Conservation (phyloP, 2,797 vertebrate species). For the Sebastolobus alascanus region DNA sequence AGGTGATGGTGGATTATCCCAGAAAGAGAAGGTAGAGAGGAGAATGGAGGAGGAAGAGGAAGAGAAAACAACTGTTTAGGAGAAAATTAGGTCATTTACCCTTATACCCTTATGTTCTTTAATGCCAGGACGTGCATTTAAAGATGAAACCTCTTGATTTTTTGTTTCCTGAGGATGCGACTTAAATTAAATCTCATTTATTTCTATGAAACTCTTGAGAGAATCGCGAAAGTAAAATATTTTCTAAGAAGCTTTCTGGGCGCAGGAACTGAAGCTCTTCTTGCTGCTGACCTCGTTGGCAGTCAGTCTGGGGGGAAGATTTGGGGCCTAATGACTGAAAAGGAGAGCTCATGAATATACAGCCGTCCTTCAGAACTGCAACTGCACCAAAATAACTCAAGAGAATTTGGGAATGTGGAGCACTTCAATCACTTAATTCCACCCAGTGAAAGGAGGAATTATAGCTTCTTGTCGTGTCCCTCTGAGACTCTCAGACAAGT, state of each 20-base stretch:
- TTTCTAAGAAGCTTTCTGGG: slow-evolving; percentile 41
- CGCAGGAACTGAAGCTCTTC: slow-evolving; percentile 16
- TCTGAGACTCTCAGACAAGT: slow-evolving; percentile 29
- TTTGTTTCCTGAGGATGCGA: not conserved
- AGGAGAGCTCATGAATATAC: slow-evolving; percentile 67
- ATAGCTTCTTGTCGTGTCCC: slow-evolving; percentile 37
- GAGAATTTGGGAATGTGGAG: slow-evolving; percentile 65
- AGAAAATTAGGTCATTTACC: not conserved
- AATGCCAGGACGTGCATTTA: not conserved
- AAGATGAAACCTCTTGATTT: not conserved
- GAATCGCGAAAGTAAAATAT: slow-evolving; percentile 8
- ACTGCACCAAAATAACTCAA: slow-evolving; percentile 51
- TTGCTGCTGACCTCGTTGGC: slow-evolving; percentile 64
- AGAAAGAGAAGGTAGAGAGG: slow-evolving; percentile 17
- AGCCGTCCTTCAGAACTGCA: slow-evolving; percentile 50
- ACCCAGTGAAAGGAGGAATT: slow-evolving; percentile 58
- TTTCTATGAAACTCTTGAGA: slow-evolving; percentile 29
- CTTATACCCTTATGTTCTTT: not conserved
- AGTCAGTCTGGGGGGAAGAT: slow-evolving; percentile 40
- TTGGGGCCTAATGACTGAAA: slow-evolving; percentile 61
- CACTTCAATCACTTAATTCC: slow-evolving; percentile 59
- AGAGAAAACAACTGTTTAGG: not conserved
- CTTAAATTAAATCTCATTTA: slow-evolving; percentile 1
- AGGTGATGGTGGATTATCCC: not conserved
- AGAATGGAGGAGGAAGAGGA: not conserved